Base-by-base conservation (phyloP, 1,140 invertebrate genomes). In the Zaprionus ornatus region DNA sequence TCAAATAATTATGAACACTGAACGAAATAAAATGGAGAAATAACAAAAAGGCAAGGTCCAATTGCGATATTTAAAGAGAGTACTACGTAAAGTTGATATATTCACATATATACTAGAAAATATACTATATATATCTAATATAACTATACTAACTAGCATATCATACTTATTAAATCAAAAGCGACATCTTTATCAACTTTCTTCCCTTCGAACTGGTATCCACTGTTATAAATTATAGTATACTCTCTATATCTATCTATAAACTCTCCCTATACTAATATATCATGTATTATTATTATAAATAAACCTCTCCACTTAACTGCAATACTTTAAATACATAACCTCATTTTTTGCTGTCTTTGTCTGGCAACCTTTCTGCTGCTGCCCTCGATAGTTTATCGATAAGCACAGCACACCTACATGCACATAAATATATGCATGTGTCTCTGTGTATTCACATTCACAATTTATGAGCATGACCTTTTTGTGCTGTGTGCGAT, bases 1-100 rank as follows among this genome's bases (percentile, higher is more conserved):
- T 69, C 82, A 86, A 79, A 87, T 82, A 72, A 91, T 86, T 86
- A 90, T 85, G 72, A 78, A 27, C 25, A 65, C 52, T 25, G 12
- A 69, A 55, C 50, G 66, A 74, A 71, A 65, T 66, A 69, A 60
- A 82, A 80, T 52, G 64, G 71, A 72, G 63, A 56, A 52, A 62
- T 55, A 71, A 37, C 45, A 50, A 50, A 13, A 50, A n/a, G 45
- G 45, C 45, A 23, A 50, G 21, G 45, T 50, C 45, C 19, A 23
- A 50, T 50, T 13, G 45, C 4, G 4, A 40, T 5, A 13, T 40
- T 4, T 6, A 40, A n/a, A n/a, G 13, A 40, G 15, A 40, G 13
- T 40, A 13, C 4, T 1, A 40, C 37, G 15, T 32, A 10, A 5
- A 25, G 25, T n/a, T n/a, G 25, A 25, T 25, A 25, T 25, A 25